phyloP scores from a whole-genome alignment of 2,888 invertebrate genomes.

The Rotaria macrura region DNA sequence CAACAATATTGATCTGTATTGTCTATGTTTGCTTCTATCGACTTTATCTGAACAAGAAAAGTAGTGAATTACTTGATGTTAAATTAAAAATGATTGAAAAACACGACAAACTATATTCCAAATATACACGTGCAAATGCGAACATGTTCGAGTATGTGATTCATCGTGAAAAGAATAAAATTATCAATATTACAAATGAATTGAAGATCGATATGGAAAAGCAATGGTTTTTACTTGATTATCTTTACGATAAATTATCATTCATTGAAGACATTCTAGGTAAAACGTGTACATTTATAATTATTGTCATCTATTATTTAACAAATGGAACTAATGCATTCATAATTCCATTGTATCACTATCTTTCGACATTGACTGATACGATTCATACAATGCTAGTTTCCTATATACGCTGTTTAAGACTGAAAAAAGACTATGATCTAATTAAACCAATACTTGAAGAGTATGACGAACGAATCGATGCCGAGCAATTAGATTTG shows the following conservation, averaged over 20 bases:
- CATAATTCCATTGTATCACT: constrained; percentile 2
- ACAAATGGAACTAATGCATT: neutral
- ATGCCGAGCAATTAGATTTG: neutral
- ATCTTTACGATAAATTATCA: neutral
- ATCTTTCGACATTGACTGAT: neutral
- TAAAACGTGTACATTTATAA: neutral
- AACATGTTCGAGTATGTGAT: constrained; percentile 16
- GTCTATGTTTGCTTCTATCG: neutral
- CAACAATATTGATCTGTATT: neutral
- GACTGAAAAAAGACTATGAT: neutral
- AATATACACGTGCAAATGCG: neutral
- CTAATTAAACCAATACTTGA: neutral
- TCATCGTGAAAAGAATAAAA: neutral
- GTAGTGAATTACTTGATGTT: neutral
- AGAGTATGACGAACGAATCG: neutral
- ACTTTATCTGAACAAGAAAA: neutral
- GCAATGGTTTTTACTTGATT: neutral
- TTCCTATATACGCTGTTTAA: neutral
- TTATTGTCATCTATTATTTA: neutral
- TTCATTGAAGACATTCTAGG: neutral
- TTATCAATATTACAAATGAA: neutral
- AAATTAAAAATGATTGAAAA: neutral
- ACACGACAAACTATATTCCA: neutral
- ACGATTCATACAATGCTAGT: neutral
- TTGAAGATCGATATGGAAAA: neutral